phyloP scores from a whole-genome alignment of 2,113 vertebrate species.

The Butorides virescens region DNA sequence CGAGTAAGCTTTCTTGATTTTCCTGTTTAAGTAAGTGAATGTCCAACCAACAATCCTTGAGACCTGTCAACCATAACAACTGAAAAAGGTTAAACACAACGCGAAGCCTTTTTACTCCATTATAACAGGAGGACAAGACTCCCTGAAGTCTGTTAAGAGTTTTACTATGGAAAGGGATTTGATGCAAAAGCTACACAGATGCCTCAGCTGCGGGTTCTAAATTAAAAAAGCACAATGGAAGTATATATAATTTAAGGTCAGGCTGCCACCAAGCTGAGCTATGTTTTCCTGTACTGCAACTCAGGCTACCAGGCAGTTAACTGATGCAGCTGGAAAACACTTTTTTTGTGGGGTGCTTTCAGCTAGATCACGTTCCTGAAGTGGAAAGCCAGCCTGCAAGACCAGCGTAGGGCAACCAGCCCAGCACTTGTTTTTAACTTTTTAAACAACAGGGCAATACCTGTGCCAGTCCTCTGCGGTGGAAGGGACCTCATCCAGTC shows the following conservation, averaged over 20 bases:
- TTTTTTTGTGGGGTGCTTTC: not conserved
- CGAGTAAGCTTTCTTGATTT: not conserved
- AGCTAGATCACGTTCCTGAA: not conserved
- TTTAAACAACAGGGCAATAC: not conserved
- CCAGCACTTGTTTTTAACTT: not conserved
- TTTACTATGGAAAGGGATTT: not conserved
- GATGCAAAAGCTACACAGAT: not conserved
- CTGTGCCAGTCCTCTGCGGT: not conserved
- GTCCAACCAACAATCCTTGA: not conserved
- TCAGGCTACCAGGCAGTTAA: not conserved
- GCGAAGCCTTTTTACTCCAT: accelerated
- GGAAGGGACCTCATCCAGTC: not conserved
- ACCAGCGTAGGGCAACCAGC: not conserved
- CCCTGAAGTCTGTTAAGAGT: not conserved
- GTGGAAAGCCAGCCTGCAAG: not conserved
- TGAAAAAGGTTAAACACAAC: not conserved
- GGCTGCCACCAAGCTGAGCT: not conserved
- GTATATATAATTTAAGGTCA: not conserved
- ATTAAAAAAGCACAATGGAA: not conserved
- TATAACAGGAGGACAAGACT: not conserved
- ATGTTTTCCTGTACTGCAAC: not conserved
- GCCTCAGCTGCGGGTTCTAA: not conserved
- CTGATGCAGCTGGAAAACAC: not conserved
- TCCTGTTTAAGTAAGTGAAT: not conserved
- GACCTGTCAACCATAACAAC: not conserved